phyloP scores from a whole-genome alignment of 2,888 invertebrate genomes.

The Ophion ellenae region DNA sequence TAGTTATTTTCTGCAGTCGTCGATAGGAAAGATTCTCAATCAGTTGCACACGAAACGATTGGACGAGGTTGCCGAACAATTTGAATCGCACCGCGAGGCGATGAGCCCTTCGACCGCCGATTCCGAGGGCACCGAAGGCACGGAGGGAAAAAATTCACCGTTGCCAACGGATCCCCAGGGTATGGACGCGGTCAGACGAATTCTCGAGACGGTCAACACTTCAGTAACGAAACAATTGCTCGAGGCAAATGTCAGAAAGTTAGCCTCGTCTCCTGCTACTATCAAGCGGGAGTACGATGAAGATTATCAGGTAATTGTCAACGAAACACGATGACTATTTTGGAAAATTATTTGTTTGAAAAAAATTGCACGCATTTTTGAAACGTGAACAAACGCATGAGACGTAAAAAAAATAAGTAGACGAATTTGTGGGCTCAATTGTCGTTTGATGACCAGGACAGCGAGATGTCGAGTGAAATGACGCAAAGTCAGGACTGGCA shows the following conservation, averaged over 20 bases:
- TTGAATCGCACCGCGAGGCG: conserved; percentile 78
- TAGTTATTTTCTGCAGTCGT: conserved; percentile 81
- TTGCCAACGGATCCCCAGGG: conserved; percentile 83
- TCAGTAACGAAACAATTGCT: conserved; percentile 91
- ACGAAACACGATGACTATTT: neutral
- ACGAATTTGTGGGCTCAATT: neutral
- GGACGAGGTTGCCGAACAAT: conserved; percentile 78
- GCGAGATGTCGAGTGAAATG: conserved; percentile 82
- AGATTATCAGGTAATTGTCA: conserved; percentile 76
- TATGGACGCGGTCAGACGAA: conserved; percentile 88
- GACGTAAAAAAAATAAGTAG: neutral
- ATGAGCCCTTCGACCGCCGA: conserved; percentile 83
- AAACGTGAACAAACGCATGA: neutral
- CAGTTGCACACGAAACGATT: conserved; percentile 84
- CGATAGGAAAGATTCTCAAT: conserved; percentile 88
- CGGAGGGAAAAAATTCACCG: conserved; percentile 84
- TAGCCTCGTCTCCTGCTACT: conserved; percentile 86
- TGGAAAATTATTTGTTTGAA: neutral
- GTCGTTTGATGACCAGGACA: conserved; percentile 89
- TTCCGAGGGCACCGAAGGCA: conserved; percentile 87
- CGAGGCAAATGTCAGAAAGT: conserved; percentile 88
- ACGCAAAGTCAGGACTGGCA: conserved; percentile 79
- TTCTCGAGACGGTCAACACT: conserved; percentile 90
- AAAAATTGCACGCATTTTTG: neutral
- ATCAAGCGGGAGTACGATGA: conserved; percentile 80